Percentiles rank a stretch among this genome's conserved stretches.
Conservation (phyloP, 2,113 vertebrate genomes). For the Crotalus helleri region DNA sequence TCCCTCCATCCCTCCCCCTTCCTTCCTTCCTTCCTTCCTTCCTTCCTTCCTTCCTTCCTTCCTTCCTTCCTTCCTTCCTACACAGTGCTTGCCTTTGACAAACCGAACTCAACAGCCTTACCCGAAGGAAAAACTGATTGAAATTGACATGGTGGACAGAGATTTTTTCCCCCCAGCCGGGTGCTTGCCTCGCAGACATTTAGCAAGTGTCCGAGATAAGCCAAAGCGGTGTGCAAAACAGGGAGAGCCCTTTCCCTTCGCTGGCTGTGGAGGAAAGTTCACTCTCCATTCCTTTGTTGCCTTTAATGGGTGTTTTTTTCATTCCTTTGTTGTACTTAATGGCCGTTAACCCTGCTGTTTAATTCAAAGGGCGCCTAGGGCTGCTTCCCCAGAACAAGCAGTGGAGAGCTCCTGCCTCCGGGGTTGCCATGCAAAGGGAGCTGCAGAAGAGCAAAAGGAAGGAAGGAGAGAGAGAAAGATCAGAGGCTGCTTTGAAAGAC, state of each 20-base stretch:
- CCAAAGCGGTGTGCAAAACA: not conserved
- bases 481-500: not conserved
- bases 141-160: not conserved
- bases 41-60: fast-evolving
- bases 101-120: not conserved
- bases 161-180: not conserved
- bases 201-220: not conserved
- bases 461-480: not conserved
- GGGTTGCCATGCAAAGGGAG: not conserved
- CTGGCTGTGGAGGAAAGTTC: not conserved
- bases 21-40: no score
- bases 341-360: not conserved
- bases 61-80: not conserved
- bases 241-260: not conserved
- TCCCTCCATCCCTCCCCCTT: no score
- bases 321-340: not conserved
- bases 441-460: not conserved
- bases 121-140: not conserved
- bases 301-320: not conserved
- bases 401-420: not conserved
- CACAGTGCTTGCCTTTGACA: not conserved
- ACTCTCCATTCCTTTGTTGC: not conserved
- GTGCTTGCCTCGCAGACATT: not conserved
- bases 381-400: not conserved
- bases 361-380: not conserved